Percentiles rank a stretch among this genome's conserved stretches.
phyloP scores from a whole-genome alignment of 1,140 invertebrate genomes.

The Dendrolimus punctatus region DNA sequence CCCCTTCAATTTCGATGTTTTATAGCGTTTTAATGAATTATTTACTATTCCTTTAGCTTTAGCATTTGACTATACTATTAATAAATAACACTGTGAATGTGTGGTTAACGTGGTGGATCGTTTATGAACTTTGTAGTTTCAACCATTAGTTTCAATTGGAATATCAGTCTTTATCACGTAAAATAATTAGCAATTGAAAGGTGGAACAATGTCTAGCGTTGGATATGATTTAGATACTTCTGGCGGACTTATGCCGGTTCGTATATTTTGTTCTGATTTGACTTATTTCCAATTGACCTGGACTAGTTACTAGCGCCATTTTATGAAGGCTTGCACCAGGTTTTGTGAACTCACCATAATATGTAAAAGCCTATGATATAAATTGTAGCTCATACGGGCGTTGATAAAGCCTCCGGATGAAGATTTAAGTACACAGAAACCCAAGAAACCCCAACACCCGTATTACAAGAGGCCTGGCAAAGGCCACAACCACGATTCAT shows the following conservation, averaged over 20 bases:
- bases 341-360: conserved; percentile 2
- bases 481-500: conserved; percentile 94
- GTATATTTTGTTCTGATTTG: not conserved
- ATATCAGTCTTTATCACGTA: conserved; percentile 10
- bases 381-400: conserved; percentile 86
- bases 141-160: not conserved
- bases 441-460: conserved; percentile 81
- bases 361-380: conserved; percentile 3
- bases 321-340: conserved; percentile 8
- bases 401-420: conserved; percentile 89
- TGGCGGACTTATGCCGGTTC: conserved; percentile 62
- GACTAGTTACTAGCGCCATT: conserved; percentile 25
- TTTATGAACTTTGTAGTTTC: no score
- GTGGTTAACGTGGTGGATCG: no score
- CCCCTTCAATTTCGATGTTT: no score
- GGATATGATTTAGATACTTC: conserved; percentile 65
- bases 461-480: conserved; percentile 90
- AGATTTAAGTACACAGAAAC: conserved; percentile 77
- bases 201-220: conserved; percentile 50
- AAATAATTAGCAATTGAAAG: conserved; percentile 8
- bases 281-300: not conserved
- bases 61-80: no score
- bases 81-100: no score
- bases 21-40: no score
- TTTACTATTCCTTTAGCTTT: no score